Conservation (phyloP, 2,113 vertebrate genomes). For the Melierax canorus region DNA sequence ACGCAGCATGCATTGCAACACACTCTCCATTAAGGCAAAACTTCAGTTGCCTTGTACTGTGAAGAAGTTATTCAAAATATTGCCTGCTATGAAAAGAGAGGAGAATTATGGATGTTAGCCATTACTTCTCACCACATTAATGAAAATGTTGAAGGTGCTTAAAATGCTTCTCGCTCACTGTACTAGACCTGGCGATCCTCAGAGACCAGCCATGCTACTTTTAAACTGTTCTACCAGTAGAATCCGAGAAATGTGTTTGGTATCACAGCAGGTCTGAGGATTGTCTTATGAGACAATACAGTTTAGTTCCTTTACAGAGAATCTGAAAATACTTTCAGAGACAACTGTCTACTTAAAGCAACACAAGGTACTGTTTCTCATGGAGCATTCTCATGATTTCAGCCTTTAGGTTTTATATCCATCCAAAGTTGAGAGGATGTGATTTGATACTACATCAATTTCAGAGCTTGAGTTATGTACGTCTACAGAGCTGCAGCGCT, state of each 20-base stretch:
- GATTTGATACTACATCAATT: not conserved
- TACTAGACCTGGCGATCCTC: not conserved
- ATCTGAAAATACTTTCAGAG: not conserved
- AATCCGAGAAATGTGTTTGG: not conserved
- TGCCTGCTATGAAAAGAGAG: not conserved
- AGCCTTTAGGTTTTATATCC: not conserved
- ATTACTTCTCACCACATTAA: not conserved
- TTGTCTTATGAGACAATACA: not conserved
- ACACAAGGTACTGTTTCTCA: not conserved
- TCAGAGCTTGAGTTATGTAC: not conserved
- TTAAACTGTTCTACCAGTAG: not conserved
- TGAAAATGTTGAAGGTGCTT: not conserved
- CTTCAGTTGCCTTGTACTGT: not conserved
- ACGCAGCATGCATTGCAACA: accelerated
- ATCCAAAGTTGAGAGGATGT: not conserved
- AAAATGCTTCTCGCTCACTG: not conserved
- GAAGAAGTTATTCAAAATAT: not conserved
- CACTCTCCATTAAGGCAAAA: not conserved
- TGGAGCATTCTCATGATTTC: not conserved
- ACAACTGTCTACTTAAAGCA: not conserved
- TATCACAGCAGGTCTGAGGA: not conserved
- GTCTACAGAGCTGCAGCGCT: not conserved
- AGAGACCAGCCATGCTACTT: not conserved
- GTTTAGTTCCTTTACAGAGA: not conserved
- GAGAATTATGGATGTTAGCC: not conserved